Conservation (phyloP, 1,140 invertebrate genomes). For the Parasteatoda tepidariorum region DNA sequence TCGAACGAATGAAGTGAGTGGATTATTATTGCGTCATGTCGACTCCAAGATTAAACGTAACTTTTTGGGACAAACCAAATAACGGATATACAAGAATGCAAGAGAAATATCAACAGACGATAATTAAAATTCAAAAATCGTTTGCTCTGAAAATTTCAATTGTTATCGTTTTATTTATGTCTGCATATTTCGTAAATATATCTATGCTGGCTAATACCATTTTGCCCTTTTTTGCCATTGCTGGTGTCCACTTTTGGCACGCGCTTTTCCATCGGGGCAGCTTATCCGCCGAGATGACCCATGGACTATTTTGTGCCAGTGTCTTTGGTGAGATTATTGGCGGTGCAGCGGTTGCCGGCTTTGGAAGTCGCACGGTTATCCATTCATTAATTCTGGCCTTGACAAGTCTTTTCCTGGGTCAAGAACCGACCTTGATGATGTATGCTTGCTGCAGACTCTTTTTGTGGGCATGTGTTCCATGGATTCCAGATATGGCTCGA, state of each 20-base stretch:
- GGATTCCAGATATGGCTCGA: conserved; percentile 6
- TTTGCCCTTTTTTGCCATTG: conserved; percentile 19
- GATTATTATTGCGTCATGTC: conserved; percentile 22
- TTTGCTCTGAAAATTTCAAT: background rate
- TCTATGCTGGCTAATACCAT: background rate
- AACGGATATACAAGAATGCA: conserved; percentile 25
- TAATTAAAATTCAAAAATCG: background rate
- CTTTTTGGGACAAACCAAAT: conserved; percentile 38
- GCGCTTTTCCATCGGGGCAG: background rate
- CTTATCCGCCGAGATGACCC: background rate
- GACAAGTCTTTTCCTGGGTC: background rate
- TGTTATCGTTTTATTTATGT: background rate
- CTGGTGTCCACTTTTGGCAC: conserved; percentile 46
- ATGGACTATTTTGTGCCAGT: conserved; percentile 23
- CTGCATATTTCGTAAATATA: background rate
- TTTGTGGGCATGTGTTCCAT: conserved; percentile 12
- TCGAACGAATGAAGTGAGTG: background rate
- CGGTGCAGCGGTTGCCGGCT: background rate
- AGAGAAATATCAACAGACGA: background rate
- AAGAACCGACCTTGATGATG: conserved; percentile 5
- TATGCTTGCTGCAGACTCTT: conserved; percentile 21
- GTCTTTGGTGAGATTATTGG: conserved; percentile 20
- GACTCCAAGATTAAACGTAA: conserved; percentile 46
- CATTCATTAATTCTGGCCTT: background rate
- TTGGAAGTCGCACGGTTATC: background rate